phyloP scores from a whole-genome alignment of 53 echinoderm and acorn worm species.

The Apostichopus leukothele region DNA sequence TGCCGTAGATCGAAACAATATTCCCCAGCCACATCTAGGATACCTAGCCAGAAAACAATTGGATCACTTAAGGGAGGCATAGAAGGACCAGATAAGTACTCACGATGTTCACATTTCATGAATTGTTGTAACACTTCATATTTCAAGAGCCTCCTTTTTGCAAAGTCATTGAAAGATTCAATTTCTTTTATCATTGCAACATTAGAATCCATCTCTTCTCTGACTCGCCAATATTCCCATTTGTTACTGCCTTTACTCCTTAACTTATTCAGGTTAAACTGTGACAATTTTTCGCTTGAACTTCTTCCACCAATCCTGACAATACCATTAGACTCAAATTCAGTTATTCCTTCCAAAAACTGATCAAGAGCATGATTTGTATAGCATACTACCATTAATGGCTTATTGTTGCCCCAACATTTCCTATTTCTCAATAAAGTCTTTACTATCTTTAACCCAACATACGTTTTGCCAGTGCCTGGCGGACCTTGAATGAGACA shows the following conservation, averaged over 20 bases:
- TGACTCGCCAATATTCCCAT: constrained; percentile 14
- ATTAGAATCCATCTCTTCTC: constrained; percentile 20
- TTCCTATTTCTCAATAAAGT: constrained; percentile 66
- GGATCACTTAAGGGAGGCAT: background rate
- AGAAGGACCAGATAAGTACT: background rate
- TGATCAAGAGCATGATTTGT: constrained; percentile 98
- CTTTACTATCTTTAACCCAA: constrained; percentile 83
- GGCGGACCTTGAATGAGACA: constrained; percentile 92
- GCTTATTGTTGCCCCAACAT: constrained; percentile 50
- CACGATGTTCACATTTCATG: constrained; percentile 43
- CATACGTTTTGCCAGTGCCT: constrained; percentile 86
- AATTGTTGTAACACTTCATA: constrained; percentile 79
- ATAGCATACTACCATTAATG: constrained; percentile 86
- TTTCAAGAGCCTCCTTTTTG: constrained; percentile 56
- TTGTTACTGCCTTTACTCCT: constrained; percentile 9
- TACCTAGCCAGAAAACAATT: background rate
- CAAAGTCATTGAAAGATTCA: constrained; percentile 38
- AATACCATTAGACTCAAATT: constrained; percentile 47
- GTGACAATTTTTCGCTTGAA: constrained; percentile 60
- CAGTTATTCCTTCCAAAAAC: constrained; percentile 82
- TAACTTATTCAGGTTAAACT: constrained; percentile 56
- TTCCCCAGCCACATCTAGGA: background rate
- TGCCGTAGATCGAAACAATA: constrained; percentile 59
- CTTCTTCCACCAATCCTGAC: constrained; percentile 84
- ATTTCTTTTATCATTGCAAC: constrained; percentile 36